Conservation (phyloP, 2,888 invertebrate species). For the Brachyptera putata region DNA sequence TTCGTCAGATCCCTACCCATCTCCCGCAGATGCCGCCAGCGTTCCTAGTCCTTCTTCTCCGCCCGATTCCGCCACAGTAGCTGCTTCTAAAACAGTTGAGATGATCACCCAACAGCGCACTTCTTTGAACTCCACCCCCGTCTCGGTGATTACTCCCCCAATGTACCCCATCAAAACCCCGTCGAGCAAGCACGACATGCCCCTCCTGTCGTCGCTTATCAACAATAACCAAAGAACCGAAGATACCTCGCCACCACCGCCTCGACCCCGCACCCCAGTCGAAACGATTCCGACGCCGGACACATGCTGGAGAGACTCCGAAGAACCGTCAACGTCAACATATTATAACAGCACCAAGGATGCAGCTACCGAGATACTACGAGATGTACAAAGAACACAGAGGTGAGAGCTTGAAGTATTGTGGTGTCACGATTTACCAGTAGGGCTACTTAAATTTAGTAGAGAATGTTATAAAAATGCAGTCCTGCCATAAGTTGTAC, state of each 20-base stretch:
- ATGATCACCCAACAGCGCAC: conserved; percentile 38
- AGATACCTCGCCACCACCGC: neutral
- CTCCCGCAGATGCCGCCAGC: conserved; percentile 40
- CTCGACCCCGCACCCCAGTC: neutral
- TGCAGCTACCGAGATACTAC: conserved; percentile 59
- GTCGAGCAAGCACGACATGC: conserved; percentile 21
- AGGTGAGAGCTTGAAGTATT: conserved; percentile 52
- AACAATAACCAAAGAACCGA: neutral
- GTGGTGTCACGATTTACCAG: no score
- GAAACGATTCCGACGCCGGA: neutral
- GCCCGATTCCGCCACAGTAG: conserved; percentile 41
- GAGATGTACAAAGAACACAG: conserved; percentile 53
- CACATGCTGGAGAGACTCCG: neutral
- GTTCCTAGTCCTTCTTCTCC: conserved; percentile 46
- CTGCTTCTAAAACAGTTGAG: conserved; percentile 43
- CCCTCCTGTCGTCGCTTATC: conserved; percentile 33
- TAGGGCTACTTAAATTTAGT: no score
- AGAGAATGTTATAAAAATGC: no score
- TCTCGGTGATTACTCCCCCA: conserved; percentile 12
- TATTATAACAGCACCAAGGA: conserved; percentile 15
- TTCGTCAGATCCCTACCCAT: conserved; percentile 16
- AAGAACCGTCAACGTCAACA: neutral
- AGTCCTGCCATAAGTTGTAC: no score
- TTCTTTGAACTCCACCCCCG: conserved; percentile 2
- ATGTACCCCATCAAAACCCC: neutral